Evolutionary conservation across 2,888 invertebrate species (phyloP), one percentile per base, ranked within the genome.

Genomic region (Podotricha telesiphe): DNA sequence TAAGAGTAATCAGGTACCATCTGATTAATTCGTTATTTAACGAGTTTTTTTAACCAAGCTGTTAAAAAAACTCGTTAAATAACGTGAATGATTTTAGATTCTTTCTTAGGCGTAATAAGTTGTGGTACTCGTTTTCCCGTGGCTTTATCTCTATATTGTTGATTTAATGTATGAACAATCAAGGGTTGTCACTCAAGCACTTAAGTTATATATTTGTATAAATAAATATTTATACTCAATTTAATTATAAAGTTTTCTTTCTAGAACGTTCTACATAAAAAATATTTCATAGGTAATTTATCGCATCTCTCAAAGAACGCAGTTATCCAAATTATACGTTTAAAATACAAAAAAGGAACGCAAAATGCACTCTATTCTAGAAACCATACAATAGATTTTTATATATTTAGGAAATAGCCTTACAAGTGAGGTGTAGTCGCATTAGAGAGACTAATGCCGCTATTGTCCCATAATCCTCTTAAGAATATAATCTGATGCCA

Each of bases 321-420:
- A 7, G n/a, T 53, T n/a, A n/a, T 8, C 28, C 13, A 19, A 56
- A 28, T 15, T 34, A 42, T 1, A 40, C 13, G 19, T 15, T 4
- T 6, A 15, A 37, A 40, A 37, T 7, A 19, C 13, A 4, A 22
- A 56, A 40, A 17, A 15, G 2, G 15, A 58, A 58, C 17, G 59
- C 20, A 45, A 45, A 59, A 59, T 59, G 59, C 22, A 59, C 45
- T 28, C 59, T 59, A 59, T 59, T 59, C 10, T 11, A 59, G 59
- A 59, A 59, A 45, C 59, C 59, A 17, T 59, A 59, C 22, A 59
- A 59, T 59, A 59, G 8, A n/a, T 45, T 59, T 59, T 45, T 10
- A 59, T 59, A 59, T 28, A 59, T 42, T 59, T 59, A 59, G 45
- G n/a, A n/a, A 28, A 59, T 6, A 45, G 45, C 59, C 59, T 7